Evolutionary conservation across 2,888 invertebrate genomes (phyloP).

Genomic region (Dinocampus coccinellae): DNA sequence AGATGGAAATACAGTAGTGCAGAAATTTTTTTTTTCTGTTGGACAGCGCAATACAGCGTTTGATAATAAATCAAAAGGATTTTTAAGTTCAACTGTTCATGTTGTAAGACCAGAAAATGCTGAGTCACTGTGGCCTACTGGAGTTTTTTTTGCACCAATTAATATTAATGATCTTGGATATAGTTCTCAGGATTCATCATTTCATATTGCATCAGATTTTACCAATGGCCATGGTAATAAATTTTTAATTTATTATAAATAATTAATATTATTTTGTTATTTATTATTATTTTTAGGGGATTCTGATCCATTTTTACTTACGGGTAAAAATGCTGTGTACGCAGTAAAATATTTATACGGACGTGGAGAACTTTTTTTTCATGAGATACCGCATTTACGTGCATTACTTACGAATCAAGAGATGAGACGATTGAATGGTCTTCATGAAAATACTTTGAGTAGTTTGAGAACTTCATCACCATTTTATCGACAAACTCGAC

Average conservation of each 20-base stretch:
- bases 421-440: conserved; percentile 73
- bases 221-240: conserved; percentile 67
- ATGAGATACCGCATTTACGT: conserved; percentile 76
- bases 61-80: conserved; percentile 43
- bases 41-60: conserved; percentile 49
- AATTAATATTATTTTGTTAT: not conserved
- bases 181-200: conserved; percentile 62
- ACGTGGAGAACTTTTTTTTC: conserved; percentile 75
- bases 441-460: conserved; percentile 74
- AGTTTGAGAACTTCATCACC: conserved; percentile 76
- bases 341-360: conserved; percentile 72
- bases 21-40: conserved; percentile 60
- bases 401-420: conserved; percentile 76
- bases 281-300: conserved; percentile 55
- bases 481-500: conserved; percentile 69
- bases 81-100: not conserved
- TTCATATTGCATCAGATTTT: conserved; percentile 67
- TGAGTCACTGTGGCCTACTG: conserved; percentile 74
- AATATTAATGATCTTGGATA: conserved; percentile 67
- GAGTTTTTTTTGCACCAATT: conserved; percentile 71
- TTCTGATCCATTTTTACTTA: conserved; percentile 74
- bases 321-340: conserved; percentile 73
- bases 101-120: conserved; percentile 63
- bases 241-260: not conserved
- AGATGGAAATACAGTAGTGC: conserved; percentile 59